Conservation (phyloP, 2,113 vertebrate genomes). For the Macquaria ambigua region DNA sequence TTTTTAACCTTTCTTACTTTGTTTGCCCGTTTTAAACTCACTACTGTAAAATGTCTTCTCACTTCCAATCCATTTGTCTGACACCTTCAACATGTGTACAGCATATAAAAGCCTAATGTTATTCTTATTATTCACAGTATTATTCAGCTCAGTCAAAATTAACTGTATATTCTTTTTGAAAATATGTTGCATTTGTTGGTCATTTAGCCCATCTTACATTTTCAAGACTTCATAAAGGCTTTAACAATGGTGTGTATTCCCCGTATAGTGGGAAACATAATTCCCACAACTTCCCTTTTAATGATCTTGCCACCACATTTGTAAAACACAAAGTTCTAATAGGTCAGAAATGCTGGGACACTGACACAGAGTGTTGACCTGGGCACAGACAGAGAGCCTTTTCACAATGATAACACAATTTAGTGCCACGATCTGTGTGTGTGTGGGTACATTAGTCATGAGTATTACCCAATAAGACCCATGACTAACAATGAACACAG, state of each 20-base stretch:
- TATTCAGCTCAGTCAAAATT: not conserved
- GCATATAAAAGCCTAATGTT: not conserved
- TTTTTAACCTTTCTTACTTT: conserved; percentile 19
- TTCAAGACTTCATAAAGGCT: not conserved
- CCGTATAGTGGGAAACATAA: not conserved
- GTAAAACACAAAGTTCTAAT: not conserved
- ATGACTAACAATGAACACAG: conserved; percentile 63
- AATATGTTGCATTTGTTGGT: not conserved
- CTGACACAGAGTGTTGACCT: conserved; percentile 10
- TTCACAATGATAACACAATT: conserved; percentile 45
- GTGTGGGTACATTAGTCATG: conserved; percentile 61
- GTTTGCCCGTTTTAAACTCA: not conserved
- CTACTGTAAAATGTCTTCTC: not conserved
- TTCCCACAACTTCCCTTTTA: not conserved
- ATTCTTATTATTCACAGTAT: not conserved
- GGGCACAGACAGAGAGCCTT: conserved; percentile 45
- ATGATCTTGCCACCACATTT: not conserved
- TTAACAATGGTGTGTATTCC: not conserved
- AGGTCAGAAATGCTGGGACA: not conserved
- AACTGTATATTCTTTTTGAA: not conserved
- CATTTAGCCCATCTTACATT: not conserved
- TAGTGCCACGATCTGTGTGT: conserved; percentile 15
- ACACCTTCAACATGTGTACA: not conserved
- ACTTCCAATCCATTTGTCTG: not conserved
- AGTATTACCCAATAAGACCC: conserved; percentile 51